phyloP scores from a whole-genome alignment of 2,888 invertebrate species.

The Drosophila multiciliata region DNA sequence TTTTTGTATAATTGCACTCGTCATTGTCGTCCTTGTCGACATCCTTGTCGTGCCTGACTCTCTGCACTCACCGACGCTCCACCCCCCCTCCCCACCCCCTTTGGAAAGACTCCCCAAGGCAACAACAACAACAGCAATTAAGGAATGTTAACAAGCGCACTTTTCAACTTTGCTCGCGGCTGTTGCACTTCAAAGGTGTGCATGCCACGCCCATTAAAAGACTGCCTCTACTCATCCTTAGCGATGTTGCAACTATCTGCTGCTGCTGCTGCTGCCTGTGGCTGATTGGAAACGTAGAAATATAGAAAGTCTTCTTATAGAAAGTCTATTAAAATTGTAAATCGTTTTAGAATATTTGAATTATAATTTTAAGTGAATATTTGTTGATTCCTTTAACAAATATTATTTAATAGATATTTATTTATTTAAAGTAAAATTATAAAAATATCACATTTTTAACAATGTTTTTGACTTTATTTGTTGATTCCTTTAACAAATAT shows the following conservation, averaged over 20 bases:
- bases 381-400: background rate
- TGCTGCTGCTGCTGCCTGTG: slow-evolving; percentile 33
- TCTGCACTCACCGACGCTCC: slow-evolving; percentile 9
- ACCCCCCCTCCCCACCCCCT: slow-evolving; percentile 8
- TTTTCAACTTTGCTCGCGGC: slow-evolving; percentile 79
- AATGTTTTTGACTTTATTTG: too few relatives aligned
- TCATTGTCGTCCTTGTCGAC: slow-evolving; percentile 79
- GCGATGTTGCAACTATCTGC: slow-evolving; percentile 31
- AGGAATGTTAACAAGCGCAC: slow-evolving; percentile 80
- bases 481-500: too few relatives aligned
- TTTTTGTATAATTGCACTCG: slow-evolving; percentile 80
- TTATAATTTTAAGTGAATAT: background rate
- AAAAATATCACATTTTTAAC: too few relatives aligned
- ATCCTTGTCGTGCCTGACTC: slow-evolving; percentile 44
- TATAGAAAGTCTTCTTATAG: background rate
- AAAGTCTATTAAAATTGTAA: background rate
- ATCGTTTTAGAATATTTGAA: background rate
- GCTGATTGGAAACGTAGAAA: slow-evolving; percentile 33
- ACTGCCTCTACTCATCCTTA: background rate
- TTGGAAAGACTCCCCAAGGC: slow-evolving; percentile 12
- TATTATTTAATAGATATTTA: too few relatives aligned
- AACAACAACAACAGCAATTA: slow-evolving; percentile 71
- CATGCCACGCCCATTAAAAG: slow-evolving; percentile 45
- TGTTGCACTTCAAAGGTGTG: slow-evolving; percentile 77
- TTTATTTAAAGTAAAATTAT: too few relatives aligned